Base-by-base conservation (phyloP, 1,140 invertebrate genomes). In the Bombus breviceps region DNA sequence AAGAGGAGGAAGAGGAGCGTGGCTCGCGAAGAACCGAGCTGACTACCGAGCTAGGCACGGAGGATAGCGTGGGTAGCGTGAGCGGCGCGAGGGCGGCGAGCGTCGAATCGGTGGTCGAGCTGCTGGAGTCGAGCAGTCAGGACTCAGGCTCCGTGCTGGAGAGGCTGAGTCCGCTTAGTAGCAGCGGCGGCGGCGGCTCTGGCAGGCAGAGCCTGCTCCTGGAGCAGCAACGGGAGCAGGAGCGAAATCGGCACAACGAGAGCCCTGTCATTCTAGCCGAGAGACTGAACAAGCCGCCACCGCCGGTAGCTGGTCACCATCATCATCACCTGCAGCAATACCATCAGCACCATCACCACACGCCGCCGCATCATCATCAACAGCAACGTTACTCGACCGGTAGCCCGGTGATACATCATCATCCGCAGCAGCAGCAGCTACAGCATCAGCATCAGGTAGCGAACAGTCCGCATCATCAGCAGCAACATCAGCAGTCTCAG, bases 141-240 rank as follows among this genome's bases (percentile, higher is more conserved):
- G 93, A 94, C 86, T 90, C 92, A 91, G 89, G 93, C 94, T 88
- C 92, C 94, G 94, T 95, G 94, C 94, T 95, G 94, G 94, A 95
- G 93, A 95, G 94, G 88, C 92, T 95, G 93, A 95, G 94, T 92
- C 94, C 94, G 68, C 79, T 95, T 90, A 92, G 90, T 85, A 88
- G 91, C 87, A 92, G 89, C 91, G 93, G 93, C 91, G 86, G 86
- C 86, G 69, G 75, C 53, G 89, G 88, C 86, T 76, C 83, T 81
- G 89, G 87, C 79, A 91, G 90, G 89, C 91, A 94, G 90, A 94
- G 88, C 85, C 93, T 94, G 92, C 93, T 93, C 88, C 92, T 92
- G 78, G 90, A 93, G 76, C 92, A 94, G 77, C 92, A 94, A 86
- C 93, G 94, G 90, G 94, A 95, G 89, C 94, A 95, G 93, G 94